Base-by-base conservation (phyloP, 2,797 vertebrate genomes). In the Hemibagrus guttatus region DNA sequence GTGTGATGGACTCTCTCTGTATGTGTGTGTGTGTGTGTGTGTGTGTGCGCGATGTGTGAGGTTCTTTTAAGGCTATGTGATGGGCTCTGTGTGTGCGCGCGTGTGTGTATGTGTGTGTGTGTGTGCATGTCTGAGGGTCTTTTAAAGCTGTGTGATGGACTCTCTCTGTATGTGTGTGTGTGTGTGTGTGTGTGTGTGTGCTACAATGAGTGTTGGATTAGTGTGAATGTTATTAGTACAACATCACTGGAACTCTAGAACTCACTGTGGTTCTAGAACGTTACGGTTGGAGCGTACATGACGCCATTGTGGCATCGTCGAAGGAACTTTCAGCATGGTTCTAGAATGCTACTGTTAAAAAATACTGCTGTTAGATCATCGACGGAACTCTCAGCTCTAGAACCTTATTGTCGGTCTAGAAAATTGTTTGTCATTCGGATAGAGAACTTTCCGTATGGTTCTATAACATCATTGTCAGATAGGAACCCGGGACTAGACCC, bases 21-120 rank as follows among this genome's bases (percentile, higher is more conserved):
- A 23, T 59, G 72, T 54, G 66, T 86, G 52, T 88, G 87, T 90
- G 87, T 89, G 89, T 90, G 75, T 84, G 85, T 86, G 63, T 72
- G 87, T 81, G 83, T 81, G 69, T 84, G 49, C 21, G n/a, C 19
- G 61, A 8, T 46, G 46, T 46, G 7, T 49, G 46, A 76, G 59
- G 80, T 68, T 82, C 80, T 26, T 59, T 54, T 35, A 54, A 82
- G 79, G 69, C 35, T n/a, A 46, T 54, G 28, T 72, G 39, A 46
- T 42, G 21, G 54, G 17, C 11, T 61, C 1, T 75, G 21, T 75
- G 23, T 74, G 72, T 49, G 42, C 52, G 42, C 23, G 75, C 58
- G 46, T 58, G 28, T 31, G 49, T 76, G 7, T n/a, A n/a, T 46
- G 35, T 74, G n/a, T 68, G 13, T 16, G 64, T 4, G n/a, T n/a